Evolutionary conservation across 2,888 invertebrate species (phyloP), one percentile per base, ranked within the genome.

Genomic region (Agrilus mali): DNA sequence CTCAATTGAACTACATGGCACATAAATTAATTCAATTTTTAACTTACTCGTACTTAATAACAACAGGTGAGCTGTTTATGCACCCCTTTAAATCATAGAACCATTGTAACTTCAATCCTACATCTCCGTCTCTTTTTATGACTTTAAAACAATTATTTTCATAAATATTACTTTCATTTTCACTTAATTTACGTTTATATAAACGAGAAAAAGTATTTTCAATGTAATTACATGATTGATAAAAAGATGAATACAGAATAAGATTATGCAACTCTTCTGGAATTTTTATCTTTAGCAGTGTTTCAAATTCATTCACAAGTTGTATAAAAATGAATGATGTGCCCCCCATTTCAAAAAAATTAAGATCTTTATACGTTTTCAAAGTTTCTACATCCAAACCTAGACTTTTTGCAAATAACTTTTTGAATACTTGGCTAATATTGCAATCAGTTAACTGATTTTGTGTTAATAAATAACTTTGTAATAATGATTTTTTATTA

Each of bases 1-100:
- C 14, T 33, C 5, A 13, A 14, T 14, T 33, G 4, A 33, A 33
- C 5, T 33, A 33, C n/a, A n/a, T n/a, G n/a, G n/a, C n/a, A n/a
- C n/a, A 33, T 13, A 40, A 41, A 37, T 40, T 36, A 34, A 31
- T 33, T 16, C 31, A 20, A 39, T 45, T 44, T 12, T 41, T 44
- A 27, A 67, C 69, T 69, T 66, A 76, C 77, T 61, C 58, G 53
- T 60, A 56, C 51, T 66, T 54, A 52, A 74, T 73, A 40, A 78
- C 52, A 16, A 74, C 67, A 15, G 87, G 85, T 12, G 86, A 76
- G 7, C 86, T 81, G 71, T 92, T 90, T 8, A 92, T 77, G 68
- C 92, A 92, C 65, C 88, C 90, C 34, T 73, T 70, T 40, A 83
- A 73, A 63, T 85, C 66, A 60, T 70, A 73, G 49, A 66, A 70